phyloP scores from a whole-genome alignment of 2,888 invertebrate species.

The Hipparchia semele region DNA sequence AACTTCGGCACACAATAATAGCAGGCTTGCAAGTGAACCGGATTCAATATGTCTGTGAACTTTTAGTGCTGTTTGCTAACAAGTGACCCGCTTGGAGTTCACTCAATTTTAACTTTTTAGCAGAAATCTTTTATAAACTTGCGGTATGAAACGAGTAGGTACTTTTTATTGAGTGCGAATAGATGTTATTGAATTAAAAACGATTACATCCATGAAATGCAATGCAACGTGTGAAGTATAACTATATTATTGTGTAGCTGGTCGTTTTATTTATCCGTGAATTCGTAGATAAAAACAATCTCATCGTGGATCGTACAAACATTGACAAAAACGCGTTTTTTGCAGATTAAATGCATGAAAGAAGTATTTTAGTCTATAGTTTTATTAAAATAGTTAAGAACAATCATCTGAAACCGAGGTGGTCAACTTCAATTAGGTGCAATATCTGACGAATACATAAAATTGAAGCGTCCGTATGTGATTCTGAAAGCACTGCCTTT shows the following conservation, averaged over 20 bases:
- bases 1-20: constrained; percentile 1
- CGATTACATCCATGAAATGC: too few species aligned
- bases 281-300: neutral
- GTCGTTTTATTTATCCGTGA: neutral
- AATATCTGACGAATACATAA: neutral
- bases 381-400: too few species aligned
- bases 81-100: constrained; percentile 8
- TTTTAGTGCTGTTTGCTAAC: constrained; percentile 16
- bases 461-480: too few species aligned
- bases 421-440: too few species aligned
- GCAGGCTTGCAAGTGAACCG: neutral
- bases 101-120: constrained; percentile 2
- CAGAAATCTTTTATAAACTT: neutral
- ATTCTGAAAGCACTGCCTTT: too few species aligned
- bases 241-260: too few species aligned
- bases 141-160: neutral
- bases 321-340: neutral
- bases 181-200: neutral
- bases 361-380: neutral
- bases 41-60: constrained; percentile 13
- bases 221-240: too few species aligned
- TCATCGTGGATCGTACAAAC: too few species aligned
- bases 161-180: neutral
- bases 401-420: too few species aligned
- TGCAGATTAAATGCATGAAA: neutral